Conservation (phyloP, 2,888 invertebrate species). For the Nesidiocoris tenuis region DNA sequence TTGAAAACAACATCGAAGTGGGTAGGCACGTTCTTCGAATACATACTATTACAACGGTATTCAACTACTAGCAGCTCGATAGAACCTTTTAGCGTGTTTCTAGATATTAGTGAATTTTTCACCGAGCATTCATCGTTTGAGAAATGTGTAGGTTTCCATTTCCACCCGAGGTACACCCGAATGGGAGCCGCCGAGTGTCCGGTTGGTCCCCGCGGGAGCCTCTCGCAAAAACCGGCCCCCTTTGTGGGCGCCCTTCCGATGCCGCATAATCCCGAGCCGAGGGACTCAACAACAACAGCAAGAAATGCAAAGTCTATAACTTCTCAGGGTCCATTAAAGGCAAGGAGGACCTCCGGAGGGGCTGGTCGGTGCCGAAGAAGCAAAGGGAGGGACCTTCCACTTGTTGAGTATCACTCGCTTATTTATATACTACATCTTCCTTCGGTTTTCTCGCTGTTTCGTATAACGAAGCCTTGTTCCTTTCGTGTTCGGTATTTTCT, state of each 20-base stretch:
- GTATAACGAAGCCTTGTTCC: background rate
- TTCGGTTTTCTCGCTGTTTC: background rate
- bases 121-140: too few relatives aligned
- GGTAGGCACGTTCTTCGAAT: too few relatives aligned
- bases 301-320: background rate
- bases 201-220: background rate
- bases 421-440: background rate
- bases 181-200: background rate
- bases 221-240: constrained; percentile 10
- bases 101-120: too few relatives aligned
- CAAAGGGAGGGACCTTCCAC: background rate
- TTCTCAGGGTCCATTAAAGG: background rate
- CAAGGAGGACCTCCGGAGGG: background rate
- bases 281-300: background rate
- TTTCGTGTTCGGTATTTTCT: background rate
- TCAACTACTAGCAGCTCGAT: too few relatives aligned
- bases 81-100: too few relatives aligned
- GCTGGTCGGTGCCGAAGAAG: background rate
- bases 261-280: background rate
- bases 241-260: constrained; percentile 5
- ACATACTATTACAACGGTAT: too few relatives aligned
- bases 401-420: background rate
- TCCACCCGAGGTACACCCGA: background rate
- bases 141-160: background rate
- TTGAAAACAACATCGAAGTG: too few relatives aligned